Evolutionary conservation across 2,888 invertebrate genomes (phyloP).

Genomic region (Dynastes tityus): DNA sequence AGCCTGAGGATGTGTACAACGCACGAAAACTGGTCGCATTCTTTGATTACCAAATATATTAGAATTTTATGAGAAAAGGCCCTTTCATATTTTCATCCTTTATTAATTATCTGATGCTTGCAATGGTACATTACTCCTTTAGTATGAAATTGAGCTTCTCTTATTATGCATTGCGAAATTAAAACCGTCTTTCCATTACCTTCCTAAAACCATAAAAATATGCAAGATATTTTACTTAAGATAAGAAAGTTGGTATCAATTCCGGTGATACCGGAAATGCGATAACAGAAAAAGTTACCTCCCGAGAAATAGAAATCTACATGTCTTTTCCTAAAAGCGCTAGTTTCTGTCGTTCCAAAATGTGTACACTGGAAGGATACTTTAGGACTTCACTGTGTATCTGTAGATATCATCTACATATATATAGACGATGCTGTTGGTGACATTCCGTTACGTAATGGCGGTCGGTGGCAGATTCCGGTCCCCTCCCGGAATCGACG

Average conservation of each 20-base stretch:
- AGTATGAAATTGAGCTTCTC: not conserved
- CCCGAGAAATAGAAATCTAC: not conserved
- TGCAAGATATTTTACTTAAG: too few relatives aligned
- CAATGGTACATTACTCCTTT: not conserved
- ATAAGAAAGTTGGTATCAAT: too few relatives aligned
- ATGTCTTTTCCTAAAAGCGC: not conserved
- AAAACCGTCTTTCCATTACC: not conserved
- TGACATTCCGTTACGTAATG: slow-evolving; percentile 56
- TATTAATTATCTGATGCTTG: not conserved
- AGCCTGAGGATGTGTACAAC: too few relatives aligned
- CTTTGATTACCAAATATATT: too few relatives aligned
- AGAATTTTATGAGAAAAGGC: too few relatives aligned
- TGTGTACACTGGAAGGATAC: too few relatives aligned
- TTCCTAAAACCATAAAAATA: too few relatives aligned
- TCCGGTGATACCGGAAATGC: too few relatives aligned
- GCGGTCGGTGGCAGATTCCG: not conserved
- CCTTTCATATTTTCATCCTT: too few relatives aligned
- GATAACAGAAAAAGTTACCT: too few relatives aligned
- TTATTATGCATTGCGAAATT: not conserved
- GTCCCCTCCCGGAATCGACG: slow-evolving; percentile 27
- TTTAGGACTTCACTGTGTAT: not conserved
- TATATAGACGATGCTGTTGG: slow-evolving; percentile 52
- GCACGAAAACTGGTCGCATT: too few relatives aligned
- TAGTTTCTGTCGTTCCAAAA: not conserved
- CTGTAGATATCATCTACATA: too few relatives aligned